phyloP scores from a whole-genome alignment of 2,888 invertebrate species.

The Neoscelio sp. region DNA sequence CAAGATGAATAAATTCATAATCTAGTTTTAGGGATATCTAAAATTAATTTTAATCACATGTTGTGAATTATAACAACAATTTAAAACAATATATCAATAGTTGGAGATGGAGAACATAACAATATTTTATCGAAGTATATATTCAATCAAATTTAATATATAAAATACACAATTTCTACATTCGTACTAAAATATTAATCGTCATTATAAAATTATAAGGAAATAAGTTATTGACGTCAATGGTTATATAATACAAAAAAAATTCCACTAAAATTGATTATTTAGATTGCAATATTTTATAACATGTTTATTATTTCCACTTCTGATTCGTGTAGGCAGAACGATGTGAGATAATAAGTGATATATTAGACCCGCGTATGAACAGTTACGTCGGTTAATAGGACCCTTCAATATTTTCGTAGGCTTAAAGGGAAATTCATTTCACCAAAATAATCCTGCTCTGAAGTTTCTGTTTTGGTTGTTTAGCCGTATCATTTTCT shows the following conservation, averaged over 20 bases:
- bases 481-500: constrained; percentile 21
- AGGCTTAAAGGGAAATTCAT: constrained; percentile 42
- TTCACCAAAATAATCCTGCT: constrained; percentile 38
- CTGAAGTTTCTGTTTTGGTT: constrained; percentile 6
- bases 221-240: background rate
- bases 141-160: too few relatives aligned
- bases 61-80: too few relatives aligned
- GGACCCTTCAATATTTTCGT: constrained; percentile 24
- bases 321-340: background rate
- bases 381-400: constrained; percentile 11
- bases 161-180: too few relatives aligned
- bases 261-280: background rate
- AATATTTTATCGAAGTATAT: too few relatives aligned
- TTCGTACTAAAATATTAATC: too few relatives aligned
- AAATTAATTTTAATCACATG: constrained; percentile 1
- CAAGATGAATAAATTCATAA: constrained; percentile 2
- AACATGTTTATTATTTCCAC: constrained; percentile 10
- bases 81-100: too few relatives aligned
- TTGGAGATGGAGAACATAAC: too few relatives aligned
- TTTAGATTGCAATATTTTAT: background rate
- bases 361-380: constrained; percentile 32
- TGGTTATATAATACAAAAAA: background rate
- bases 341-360: constrained; percentile 29
- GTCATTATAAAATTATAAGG: background rate
- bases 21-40: constrained; percentile 1